These are phyloP conservation scores for Triplophysa dalaica DNA, from an alignment of 2,113 vertebrate species.

Conservation along the genomic window DNA sequence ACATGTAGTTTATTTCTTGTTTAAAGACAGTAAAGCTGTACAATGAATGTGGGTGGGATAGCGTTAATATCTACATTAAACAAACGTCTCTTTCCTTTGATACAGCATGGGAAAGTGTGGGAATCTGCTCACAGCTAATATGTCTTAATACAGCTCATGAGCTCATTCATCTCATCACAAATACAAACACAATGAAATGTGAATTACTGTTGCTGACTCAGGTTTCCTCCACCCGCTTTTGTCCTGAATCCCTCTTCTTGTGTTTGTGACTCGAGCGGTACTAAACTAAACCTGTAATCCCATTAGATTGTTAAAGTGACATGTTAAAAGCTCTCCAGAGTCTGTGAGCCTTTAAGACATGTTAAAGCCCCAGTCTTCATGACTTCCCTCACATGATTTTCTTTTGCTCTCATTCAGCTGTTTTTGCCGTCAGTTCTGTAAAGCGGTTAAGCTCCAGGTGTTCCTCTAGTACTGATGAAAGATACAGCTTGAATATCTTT, in stretches of 20 bases:
- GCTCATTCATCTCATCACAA: constrained; percentile 6
- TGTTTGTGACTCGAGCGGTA: constrained; percentile 25
- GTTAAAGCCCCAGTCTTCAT: constrained; percentile 50
- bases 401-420: constrained; percentile 1
- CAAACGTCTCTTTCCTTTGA: no score
- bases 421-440: constrained; percentile 1
- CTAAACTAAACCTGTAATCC: constrained; percentile 68
- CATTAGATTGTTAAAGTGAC: constrained; percentile 68
- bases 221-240: neutral
- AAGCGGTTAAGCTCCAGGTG: no score
- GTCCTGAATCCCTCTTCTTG: constrained; percentile 17
- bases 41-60: no score
- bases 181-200: neutral
- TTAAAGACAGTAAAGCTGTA: no score
- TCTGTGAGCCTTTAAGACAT: constrained; percentile 54
- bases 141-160: neutral
- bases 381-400: constrained; percentile 50
- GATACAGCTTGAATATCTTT: no score
- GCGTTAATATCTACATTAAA: no score
- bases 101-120: no score
- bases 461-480: no score
- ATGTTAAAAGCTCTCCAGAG: constrained; percentile 61
- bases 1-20: no score
- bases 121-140: neutral
- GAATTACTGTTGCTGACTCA: constrained; percentile 2